These are phyloP conservation scores for Tapera naevia DNA, from an alignment of 2,797 vertebrate genomes.

Conservation along the genomic window DNA sequence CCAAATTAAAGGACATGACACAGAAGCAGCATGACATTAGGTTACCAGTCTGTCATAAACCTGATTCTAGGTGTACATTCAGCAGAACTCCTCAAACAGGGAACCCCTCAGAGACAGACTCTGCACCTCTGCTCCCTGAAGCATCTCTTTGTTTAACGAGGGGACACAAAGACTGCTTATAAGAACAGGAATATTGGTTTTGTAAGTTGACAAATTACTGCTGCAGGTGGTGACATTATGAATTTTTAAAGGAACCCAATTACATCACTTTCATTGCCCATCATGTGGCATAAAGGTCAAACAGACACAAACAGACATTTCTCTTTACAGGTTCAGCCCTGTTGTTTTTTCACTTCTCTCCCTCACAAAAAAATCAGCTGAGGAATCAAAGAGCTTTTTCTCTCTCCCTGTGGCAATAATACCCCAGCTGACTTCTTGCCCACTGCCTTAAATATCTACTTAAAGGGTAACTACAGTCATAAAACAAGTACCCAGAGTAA, in stretches of 20 bases:
- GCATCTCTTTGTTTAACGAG: background rate
- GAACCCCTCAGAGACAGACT: background rate
- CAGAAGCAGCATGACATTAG: background rate
- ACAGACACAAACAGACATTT: background rate
- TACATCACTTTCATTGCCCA: background rate
- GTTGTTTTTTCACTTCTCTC: background rate
- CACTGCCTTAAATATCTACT: background rate
- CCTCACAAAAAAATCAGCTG: background rate
- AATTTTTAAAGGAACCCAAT: background rate
- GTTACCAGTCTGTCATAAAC: background rate
- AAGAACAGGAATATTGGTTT: background rate
- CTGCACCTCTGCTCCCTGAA: background rate
- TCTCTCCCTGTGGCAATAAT: background rate
- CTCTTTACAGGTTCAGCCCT: background rate
- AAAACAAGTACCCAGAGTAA: background rate
- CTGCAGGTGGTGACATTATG: background rate
- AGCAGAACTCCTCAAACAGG: background rate
- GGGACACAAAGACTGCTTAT: background rate
- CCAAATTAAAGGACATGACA: fast-evolving
- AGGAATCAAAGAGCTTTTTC: background rate
- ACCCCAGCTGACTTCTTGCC: background rate
- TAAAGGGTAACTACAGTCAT: conserved; percentile 3
- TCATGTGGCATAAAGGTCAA: background rate
- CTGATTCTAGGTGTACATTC: background rate
- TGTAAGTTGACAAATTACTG: background rate